A percentile compares a stretch with the other conserved stretches of the same genome.
These are phyloP conservation scores for Tipula confusa DNA, from an alignment of 2,888 invertebrate species.

Conservation along the genomic window DNA sequence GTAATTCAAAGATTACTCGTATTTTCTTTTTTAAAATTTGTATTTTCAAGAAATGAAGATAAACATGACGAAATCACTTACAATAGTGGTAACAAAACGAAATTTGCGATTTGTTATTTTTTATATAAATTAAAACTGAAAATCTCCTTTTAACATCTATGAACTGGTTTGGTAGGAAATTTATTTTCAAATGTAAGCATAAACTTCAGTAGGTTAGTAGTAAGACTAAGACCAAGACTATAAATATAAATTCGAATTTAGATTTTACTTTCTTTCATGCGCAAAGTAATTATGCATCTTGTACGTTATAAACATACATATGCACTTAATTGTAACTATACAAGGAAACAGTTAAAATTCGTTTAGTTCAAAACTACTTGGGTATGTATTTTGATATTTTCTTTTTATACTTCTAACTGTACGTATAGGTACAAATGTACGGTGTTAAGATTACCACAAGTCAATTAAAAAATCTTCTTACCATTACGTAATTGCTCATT, in stretches of 20 bases:
- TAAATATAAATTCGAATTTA: neutral
- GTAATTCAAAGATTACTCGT: neutral
- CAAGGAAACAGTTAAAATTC: neutral
- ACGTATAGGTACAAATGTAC: too few relatives aligned
- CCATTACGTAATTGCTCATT: too few relatives aligned
- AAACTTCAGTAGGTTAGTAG: neutral
- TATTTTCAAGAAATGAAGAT: neutral
- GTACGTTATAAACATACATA: neutral
- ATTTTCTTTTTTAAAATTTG: neutral
- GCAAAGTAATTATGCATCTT: neutral
- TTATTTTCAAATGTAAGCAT: neutral
- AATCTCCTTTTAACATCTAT: neutral
- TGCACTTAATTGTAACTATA: neutral
- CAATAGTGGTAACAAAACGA: neutral
- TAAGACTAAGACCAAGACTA: neutral
- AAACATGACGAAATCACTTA: neutral
- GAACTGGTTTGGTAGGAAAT: neutral
- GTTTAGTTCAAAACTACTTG: too few relatives aligned
- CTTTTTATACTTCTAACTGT: too few relatives aligned
- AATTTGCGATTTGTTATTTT: neutral
- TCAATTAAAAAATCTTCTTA: too few relatives aligned
- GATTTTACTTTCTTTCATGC: neutral
- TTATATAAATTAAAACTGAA: neutral
- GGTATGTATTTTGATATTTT: too few relatives aligned
- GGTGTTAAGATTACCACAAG: too few relatives aligned